Percentiles rank a stretch among this genome's conserved stretches.
phyloP scores from a whole-genome alignment of 1,140 invertebrate species.

The Listronotus bonariensis region DNA sequence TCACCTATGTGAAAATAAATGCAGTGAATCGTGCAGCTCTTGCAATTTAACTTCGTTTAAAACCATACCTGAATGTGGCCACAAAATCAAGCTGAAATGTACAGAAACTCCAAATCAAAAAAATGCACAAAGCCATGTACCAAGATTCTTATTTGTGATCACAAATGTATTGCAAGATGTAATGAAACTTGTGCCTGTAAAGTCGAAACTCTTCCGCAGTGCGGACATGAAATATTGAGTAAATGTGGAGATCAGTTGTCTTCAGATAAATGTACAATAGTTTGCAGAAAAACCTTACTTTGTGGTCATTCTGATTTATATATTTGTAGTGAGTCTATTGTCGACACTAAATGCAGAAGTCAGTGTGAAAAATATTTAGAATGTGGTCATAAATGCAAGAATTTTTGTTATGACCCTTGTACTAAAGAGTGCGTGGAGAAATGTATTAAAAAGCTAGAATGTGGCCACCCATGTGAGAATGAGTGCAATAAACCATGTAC shows the following conservation, averaged over 20 bases:
- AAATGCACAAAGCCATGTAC: no score
- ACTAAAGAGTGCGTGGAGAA: neutral
- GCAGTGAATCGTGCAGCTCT: neutral
- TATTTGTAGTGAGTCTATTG: neutral
- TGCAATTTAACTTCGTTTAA: neutral
- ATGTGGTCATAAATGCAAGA: neutral
- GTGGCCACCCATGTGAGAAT: no score
- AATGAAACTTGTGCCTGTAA: neutral
- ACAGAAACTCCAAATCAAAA: neutral
- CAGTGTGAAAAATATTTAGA: neutral
- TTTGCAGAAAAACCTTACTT: neutral
- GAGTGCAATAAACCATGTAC: no score
- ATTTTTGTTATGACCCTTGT: neutral
- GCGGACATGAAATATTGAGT: neutral
- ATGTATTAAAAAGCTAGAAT: no score
- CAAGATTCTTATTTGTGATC: no score
- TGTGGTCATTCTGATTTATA: neutral
- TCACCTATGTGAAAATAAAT: neutral
- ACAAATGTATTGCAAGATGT: no score
- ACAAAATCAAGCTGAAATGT: slow-evolving; percentile 1
- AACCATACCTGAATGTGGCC: slow-evolving; percentile 2
- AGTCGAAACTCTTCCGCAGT: neutral
- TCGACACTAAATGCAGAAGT: neutral
- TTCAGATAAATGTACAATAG: neutral
- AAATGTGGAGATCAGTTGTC: no score